phyloP scores from a whole-genome alignment of 2,797 vertebrate species.

The Eptatretus atami region DNA sequence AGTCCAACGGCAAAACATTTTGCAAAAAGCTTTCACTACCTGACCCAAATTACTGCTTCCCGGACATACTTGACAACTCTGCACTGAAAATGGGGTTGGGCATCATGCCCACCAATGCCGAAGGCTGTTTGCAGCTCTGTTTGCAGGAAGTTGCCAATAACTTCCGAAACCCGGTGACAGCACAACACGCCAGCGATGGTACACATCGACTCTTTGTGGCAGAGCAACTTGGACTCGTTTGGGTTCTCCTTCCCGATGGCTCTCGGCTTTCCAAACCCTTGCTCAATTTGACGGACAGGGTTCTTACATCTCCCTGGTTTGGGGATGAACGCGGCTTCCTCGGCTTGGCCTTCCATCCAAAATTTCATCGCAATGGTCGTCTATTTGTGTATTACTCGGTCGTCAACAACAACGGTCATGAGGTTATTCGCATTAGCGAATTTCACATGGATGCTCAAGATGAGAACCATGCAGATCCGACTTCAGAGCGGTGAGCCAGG shows the following conservation, averaged over 20 bases:
- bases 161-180: slow-evolving; percentile 33
- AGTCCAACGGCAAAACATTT: slow-evolving; percentile 19
- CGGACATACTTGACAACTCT: slow-evolving; percentile 20
- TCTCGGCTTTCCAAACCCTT: slow-evolving; percentile 31
- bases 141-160: slow-evolving; percentile 29
- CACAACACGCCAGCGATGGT: slow-evolving; percentile 32
- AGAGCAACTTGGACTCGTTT: slow-evolving; percentile 34
- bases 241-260: slow-evolving; percentile 30
- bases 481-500: slow-evolving; percentile 23
- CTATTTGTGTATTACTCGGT: slow-evolving; percentile 39
- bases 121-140: slow-evolving; percentile 32
- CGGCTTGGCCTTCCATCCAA: slow-evolving; percentile 28
- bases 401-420: slow-evolving; percentile 17
- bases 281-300: slow-evolving; percentile 27
- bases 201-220: slow-evolving; percentile 35
- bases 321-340: slow-evolving; percentile 39
- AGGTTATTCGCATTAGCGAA: slow-evolving; percentile 33
- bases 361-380: slow-evolving; percentile 19
- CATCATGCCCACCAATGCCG: slow-evolving; percentile 17
- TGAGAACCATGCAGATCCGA: slow-evolving; percentile 29
- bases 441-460: slow-evolving; percentile 20
- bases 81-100: slow-evolving; percentile 28
- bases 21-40: slow-evolving; percentile 25
- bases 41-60: slow-evolving; percentile 35
- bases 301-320: slow-evolving; percentile 29